Evolutionary conservation across 2,797 vertebrate species (phyloP), one percentile per base, ranked within the genome.

Genomic region (Anisognathus igniventris): DNA sequence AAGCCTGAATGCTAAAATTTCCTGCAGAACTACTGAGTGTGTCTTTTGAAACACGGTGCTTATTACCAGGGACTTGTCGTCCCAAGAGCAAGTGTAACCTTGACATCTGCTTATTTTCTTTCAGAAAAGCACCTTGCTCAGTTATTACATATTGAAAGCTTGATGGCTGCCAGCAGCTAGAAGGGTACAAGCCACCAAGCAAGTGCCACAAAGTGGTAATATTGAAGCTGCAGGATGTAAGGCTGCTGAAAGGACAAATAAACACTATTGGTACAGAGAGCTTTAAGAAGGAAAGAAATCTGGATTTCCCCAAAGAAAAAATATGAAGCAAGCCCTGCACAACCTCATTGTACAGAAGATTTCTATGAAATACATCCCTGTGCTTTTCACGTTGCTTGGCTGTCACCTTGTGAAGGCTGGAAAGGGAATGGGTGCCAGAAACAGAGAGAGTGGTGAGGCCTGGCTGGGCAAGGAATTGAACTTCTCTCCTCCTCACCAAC

Each of bases 51-150:
- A 83, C 53, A 40, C 90, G 65, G 50, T 82, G 93, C 91, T 94
- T 81, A 89, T 87, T 95, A 95, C 64, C 82, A 90, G 77, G 77
- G 65, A 87, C 91, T 81, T 77, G 66, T 62, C 14, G 10, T 78
- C 91, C 47, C 39, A 64, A 91, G 61, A 89, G 91, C 75, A 84
- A 18, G 77, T 2, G 6, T 19, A 92, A 92, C 79, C 66, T 96
- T 95, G 91, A 88, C 95, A 95, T 87, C 87, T 92, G 92, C 71
- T 95, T 83, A 93, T 96, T 95, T 95, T 50, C 75, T 50, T 88
- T 72, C 35, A 62, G 71, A 57, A 92, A 93, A 76, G 27, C 42
- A 87, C 72, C 85, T 95, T 82, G 44, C 61, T 93, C 48, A 68
- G 68, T 80, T 82, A 87, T 94, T 95, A 88, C 5, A 21, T 7